Base-by-base conservation (phyloP, 2,888 invertebrate genomes). In the Pristionchus entomophagus region DNA sequence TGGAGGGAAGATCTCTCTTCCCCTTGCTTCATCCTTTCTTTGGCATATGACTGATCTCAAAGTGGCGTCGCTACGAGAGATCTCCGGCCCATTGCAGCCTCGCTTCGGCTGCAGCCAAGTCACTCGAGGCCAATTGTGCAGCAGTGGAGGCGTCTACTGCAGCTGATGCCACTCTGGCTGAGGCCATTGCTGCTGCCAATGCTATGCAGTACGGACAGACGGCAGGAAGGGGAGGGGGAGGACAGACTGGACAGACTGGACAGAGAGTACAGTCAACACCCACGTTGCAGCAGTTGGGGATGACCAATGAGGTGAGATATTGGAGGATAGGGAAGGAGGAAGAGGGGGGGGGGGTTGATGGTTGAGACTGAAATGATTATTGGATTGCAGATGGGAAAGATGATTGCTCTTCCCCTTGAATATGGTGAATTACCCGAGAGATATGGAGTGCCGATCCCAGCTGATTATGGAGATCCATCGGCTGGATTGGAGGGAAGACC, bases 331-430 rank as follows among this genome's bases (percentile, higher is more conserved):
- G 17, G 26, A n/a, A 10, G 62, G n/a, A 62, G 10, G 6, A 5
- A 73, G n/a, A 19, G 38, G 38, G 19, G n/a, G 35, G 38, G 69
- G 38, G 69, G 35, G 62, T 62, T 19, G n/a, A 6, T 29, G 62
- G 26, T 29, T 19, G 19, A n/a, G 19, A 29, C 19, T 62, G 62
- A n/a, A 35, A 80, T 17, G 26, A 38, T 35, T 32, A 10, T 14
- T 17, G 4, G 10, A 5, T 78, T 49, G 3, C 78, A 78, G 78
- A 51, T 59, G 32, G 41, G 19, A 8, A 88, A 88, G 32, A 90
- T 90, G 90, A 91, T 91, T n/a, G 86, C 88, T 32, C 82, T 91
- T 0, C 90, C 90, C n/a, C 89, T 87, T 0, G 90, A 91, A 49
- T 91, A 91, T 69, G 90, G 90, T 6, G 87, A 84, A 51, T 86